Evolutionary conservation across 2,113 vertebrate species (phyloP).

Genomic region (Lepus europaeus): DNA sequence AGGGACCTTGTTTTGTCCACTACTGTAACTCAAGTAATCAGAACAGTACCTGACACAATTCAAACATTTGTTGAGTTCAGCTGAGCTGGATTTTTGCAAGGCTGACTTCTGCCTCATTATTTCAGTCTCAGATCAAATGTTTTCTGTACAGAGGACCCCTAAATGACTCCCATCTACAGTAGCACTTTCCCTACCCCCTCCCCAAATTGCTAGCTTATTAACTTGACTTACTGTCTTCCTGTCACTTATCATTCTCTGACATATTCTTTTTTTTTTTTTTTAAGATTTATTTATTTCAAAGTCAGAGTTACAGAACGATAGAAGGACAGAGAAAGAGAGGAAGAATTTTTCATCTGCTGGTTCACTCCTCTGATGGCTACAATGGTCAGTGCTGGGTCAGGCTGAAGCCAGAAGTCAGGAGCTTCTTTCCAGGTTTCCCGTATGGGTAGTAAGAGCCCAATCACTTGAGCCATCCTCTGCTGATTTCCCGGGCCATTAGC

Average conservation of each 20-base stretch:
- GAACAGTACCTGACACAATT: background rate
- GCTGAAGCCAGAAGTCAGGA: too few species aligned
- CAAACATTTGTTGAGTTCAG: slow-evolving; percentile 4
- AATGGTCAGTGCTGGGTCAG: too few species aligned
- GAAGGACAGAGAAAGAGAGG: too few species aligned
- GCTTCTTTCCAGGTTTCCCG: too few species aligned
- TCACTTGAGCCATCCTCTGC: too few species aligned
- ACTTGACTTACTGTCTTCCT: background rate
- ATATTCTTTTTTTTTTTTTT: too few species aligned
- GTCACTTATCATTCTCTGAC: background rate
- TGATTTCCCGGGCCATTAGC: too few species aligned
- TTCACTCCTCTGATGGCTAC: too few species aligned
- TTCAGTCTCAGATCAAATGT: background rate
- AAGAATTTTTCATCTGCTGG: too few species aligned
- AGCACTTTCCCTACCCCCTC: background rate
- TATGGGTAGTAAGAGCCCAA: too few species aligned
- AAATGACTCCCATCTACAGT: background rate
- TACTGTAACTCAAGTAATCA: background rate
- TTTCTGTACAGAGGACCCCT: background rate
- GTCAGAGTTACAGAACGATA: too few species aligned
- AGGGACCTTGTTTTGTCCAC: background rate
- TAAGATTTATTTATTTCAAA: too few species aligned
- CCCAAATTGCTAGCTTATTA: background rate
- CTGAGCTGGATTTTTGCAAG: background rate
- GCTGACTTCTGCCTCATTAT: background rate